Base-by-base conservation (phyloP, 2,888 invertebrate species). In the Dryocosmus kuriphilus region DNA sequence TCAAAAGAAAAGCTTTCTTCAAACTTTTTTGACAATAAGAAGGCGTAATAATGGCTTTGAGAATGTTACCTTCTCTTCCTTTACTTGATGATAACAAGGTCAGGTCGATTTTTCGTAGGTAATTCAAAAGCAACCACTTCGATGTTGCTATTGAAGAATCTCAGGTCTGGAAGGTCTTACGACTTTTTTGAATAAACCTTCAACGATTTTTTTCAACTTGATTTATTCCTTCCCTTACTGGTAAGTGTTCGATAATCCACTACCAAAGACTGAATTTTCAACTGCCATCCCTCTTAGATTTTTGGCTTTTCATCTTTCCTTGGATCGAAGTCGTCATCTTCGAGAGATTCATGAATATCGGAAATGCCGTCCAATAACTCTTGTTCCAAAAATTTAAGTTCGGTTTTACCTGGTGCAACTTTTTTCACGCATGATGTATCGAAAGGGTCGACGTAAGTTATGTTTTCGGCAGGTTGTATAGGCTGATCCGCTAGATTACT, bases 281-380 rank as follows among this genome's bases (percentile, higher is more conserved):
- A 9, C 1, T 5, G 5, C 16, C 41, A 41, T 16, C 16, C n/a
- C n/a, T n/a, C n/a, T n/a, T n/a, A 41, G 16, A 41, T 79, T 51
- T 57, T 78, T 32, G 55, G 4, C 41, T 41, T 32, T 65, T 82
- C 86, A 79, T 95, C 95, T 79, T 94, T 95, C 79, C 97, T 93
- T 0, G 97, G 97, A 92, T 97, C 95, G 89, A 97, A 97, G 86
- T 97, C 96, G 74, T 96, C 95, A 92, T 97, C 96, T 87, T 94
- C 95, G 2, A 94, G 91, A 14, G 93, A 93, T 62, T 92, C 92
- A 81, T 93, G 92, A 73, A 93, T 92, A 19, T 85, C 83, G 7
- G 85, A 82, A 14, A 51, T 83, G 30, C 90, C 88, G 19, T 94
- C 94, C 1, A 97, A 93, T 16, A 97, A 91, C 90, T 97, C 97